These are phyloP conservation scores for Hypercompe scribonia DNA, from an alignment of 2,888 invertebrate genomes.

Conservation along the genomic window DNA sequence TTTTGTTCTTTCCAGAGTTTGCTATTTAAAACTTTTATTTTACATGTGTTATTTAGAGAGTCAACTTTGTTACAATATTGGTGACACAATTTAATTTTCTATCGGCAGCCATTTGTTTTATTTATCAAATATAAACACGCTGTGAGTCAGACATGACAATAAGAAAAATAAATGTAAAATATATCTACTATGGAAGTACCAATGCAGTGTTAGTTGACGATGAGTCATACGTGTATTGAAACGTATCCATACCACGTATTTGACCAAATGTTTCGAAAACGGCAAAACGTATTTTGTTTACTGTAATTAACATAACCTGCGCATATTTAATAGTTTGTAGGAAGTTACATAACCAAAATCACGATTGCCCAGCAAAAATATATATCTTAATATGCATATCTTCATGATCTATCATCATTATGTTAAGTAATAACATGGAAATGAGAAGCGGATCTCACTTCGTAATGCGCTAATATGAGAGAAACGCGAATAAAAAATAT, in stretches of 20 bases:
- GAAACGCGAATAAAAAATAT: background rate
- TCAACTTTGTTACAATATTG: background rate
- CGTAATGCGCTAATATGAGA: background rate
- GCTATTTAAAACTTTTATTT: no score
- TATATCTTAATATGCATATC: background rate
- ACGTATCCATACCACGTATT: slow-evolving; percentile 28
- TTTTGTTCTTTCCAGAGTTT: no score
- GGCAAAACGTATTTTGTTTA: slow-evolving; percentile 4
- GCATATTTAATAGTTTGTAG: slow-evolving; percentile 14
- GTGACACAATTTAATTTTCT: background rate
- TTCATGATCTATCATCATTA: background rate
- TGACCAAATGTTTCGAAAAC: slow-evolving; percentile 33
- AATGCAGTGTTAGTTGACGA: slow-evolving; percentile 22
- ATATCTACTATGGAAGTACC: background rate
- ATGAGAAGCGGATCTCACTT: background rate
- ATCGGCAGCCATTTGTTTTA: background rate
- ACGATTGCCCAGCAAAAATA: background rate
- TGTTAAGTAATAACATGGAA: slow-evolving; percentile 1
- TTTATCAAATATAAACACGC: slow-evolving; percentile 19
- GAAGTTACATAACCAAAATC: slow-evolving; percentile 7
- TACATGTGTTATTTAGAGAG: background rate
- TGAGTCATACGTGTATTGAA: slow-evolving; percentile 37
- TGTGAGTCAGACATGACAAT: slow-evolving; percentile 33
- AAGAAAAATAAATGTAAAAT: slow-evolving; percentile 23
- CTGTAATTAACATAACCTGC: slow-evolving; percentile 26